These are phyloP conservation scores for Tauraco hartlaubi DNA, from an alignment of 2,797 vertebrate species.

Conservation along the genomic window DNA sequence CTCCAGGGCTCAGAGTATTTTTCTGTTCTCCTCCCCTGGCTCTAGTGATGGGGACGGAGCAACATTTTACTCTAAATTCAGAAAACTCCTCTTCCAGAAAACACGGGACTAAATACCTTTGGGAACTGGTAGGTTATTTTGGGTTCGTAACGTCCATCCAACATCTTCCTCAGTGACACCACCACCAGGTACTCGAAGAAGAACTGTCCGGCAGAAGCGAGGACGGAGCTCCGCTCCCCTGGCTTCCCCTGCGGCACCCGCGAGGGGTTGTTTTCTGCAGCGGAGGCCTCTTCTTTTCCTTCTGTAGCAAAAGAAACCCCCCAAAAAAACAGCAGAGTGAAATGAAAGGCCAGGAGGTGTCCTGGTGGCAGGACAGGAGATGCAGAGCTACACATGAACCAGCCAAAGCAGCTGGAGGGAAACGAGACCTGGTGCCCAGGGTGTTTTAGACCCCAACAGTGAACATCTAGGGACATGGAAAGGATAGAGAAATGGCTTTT, in stretches of 20 bases:
- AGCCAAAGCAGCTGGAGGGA: neutral
- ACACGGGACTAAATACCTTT: constrained; percentile 82
- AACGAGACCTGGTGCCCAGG: neutral
- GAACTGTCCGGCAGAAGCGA: constrained; percentile 85
- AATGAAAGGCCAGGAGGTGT: neutral
- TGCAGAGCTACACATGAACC: neutral
- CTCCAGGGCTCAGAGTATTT: neutral
- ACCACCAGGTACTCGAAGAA: constrained; percentile 97
- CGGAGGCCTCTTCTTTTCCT: neutral
- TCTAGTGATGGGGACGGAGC: neutral
- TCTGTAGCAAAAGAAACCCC: neutral
- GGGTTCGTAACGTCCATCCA: constrained; percentile 85
- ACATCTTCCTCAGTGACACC: constrained; percentile 88
- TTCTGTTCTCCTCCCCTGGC: neutral
- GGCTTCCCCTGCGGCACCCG: neutral
- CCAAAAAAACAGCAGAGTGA: neutral
- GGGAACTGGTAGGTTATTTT: constrained; percentile 96
- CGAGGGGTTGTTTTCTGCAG: neutral
- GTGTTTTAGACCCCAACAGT: neutral
- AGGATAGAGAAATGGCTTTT: neutral
- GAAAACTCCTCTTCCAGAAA: neutral
- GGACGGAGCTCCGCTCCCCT: constrained; percentile 25
- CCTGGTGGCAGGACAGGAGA: neutral
- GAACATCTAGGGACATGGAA: neutral
- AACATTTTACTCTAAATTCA: neutral